Conservation (phyloP, 2,888 invertebrate species). For the Acleris holmiana region DNA sequence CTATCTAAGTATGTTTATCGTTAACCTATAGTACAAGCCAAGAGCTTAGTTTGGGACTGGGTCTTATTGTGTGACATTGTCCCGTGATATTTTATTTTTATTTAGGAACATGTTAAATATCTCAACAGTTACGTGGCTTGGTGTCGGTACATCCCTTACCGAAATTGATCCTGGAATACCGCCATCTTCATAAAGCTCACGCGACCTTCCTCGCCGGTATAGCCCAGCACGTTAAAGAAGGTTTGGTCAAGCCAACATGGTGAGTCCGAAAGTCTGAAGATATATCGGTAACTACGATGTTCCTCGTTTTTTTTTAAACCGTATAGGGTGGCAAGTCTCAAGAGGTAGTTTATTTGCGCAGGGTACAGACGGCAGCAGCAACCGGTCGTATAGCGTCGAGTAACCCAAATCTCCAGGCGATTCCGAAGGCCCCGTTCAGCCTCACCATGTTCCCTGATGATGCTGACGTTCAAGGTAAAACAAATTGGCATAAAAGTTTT, state of each 20-base stretch:
- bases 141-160: slow-evolving; percentile 70
- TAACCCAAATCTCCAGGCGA: slow-evolving; percentile 79
- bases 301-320: no score
- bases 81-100: no score
- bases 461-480: slow-evolving; percentile 43
- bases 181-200: slow-evolving; percentile 75
- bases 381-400: slow-evolving; percentile 77
- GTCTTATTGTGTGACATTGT: no score
- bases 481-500: neutral
- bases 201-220: slow-evolving; percentile 76
- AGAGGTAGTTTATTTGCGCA: slow-evolving; percentile 40
- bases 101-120: neutral
- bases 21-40: no score
- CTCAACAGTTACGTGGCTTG: slow-evolving; percentile 65
- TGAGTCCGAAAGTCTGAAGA: slow-evolving; percentile 42
- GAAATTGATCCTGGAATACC: slow-evolving; percentile 71
- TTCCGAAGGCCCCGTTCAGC: slow-evolving; percentile 71
- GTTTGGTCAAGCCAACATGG: slow-evolving; percentile 72
- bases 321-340: no score
- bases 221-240: slow-evolving; percentile 63
- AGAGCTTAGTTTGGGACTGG: no score
- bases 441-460: slow-evolving; percentile 53
- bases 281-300: no score
- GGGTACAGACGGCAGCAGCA: slow-evolving; percentile 77
- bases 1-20: no score